A percentile compares a stretch with the other conserved stretches of the same genome.
Evolutionary conservation across 2,888 invertebrate species (phyloP).

Genomic region (Drosophila ezoana): DNA sequence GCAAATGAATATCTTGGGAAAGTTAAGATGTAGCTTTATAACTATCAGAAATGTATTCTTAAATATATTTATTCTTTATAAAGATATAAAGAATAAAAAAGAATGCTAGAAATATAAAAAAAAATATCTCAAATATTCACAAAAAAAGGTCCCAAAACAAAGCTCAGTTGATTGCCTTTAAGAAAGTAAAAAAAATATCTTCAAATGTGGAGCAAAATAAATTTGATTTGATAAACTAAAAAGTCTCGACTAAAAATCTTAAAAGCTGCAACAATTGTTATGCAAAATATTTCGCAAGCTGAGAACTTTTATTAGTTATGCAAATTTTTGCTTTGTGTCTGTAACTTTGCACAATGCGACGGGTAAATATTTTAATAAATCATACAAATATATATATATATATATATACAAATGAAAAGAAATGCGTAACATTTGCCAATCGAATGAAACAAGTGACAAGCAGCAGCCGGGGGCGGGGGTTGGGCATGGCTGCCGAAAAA

Average conservation of each 20-base stretch:
- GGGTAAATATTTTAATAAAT: constrained; percentile 59
- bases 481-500: neutral
- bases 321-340: constrained; percentile 57
- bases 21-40: no score
- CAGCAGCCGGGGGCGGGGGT: neutral
- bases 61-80: no score
- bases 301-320: constrained; percentile 44
- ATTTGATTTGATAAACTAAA: neutral
- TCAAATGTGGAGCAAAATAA: neutral
- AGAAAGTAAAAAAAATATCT: no score
- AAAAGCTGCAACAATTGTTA: constrained; percentile 1
- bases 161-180: no score
- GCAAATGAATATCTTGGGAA: no score
- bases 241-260: neutral
- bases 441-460: constrained; percentile 18
- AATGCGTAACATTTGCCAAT: constrained; percentile 27
- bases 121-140: neutral
- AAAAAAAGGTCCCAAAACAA: no score
- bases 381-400: constrained; percentile 2
- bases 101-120: no score
- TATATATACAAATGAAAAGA: constrained; percentile 5
- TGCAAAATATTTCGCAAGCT: constrained; percentile 14
- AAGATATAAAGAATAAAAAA: no score
- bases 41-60: no score
- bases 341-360: constrained; percentile 39